phyloP scores from a whole-genome alignment of 2,797 vertebrate species.

The Pangasius larnaudii region DNA sequence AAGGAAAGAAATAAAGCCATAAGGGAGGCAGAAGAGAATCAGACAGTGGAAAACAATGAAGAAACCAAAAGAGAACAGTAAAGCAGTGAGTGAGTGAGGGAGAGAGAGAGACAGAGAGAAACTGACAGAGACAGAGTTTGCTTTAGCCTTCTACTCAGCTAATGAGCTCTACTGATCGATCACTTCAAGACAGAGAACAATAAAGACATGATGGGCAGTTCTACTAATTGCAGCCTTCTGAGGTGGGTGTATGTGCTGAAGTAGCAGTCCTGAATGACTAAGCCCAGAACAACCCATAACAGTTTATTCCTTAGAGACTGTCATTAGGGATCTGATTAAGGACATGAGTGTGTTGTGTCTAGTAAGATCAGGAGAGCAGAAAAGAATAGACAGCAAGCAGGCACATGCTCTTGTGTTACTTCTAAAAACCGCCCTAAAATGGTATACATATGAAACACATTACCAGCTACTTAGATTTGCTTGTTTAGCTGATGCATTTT shows the following conservation, averaged over 20 bases:
- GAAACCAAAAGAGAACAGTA: background rate
- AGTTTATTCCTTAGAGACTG: background rate
- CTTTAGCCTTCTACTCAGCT: constrained; percentile 26
- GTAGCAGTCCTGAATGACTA: constrained; percentile 2
- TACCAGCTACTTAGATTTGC: background rate
- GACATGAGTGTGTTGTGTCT: too few relatives aligned
- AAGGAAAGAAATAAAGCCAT: background rate
- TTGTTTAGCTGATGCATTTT: background rate
- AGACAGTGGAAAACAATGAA: background rate
- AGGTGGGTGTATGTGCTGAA: constrained; percentile 17
- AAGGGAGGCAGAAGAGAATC: background rate
- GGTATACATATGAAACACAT: background rate
- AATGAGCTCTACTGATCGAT: constrained; percentile 48
- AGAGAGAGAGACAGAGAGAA: background rate
- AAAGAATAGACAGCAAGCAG: background rate
- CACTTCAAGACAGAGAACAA: constrained; percentile 8
- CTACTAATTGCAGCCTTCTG: constrained; percentile 7
- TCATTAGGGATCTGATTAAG: background rate
- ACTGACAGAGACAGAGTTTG: background rate
- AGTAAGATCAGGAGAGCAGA: background rate
- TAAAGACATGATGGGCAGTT: constrained; percentile 11
- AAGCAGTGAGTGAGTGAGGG: too few relatives aligned
- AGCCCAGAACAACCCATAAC: background rate
- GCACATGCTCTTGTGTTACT: background rate
- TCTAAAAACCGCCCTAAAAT: background rate